A percentile compares a stretch with the other conserved stretches of the same genome.
These are phyloP conservation scores for Pimpla rufipes DNA, from an alignment of 2,888 invertebrate genomes.

Conservation along the genomic window DNA sequence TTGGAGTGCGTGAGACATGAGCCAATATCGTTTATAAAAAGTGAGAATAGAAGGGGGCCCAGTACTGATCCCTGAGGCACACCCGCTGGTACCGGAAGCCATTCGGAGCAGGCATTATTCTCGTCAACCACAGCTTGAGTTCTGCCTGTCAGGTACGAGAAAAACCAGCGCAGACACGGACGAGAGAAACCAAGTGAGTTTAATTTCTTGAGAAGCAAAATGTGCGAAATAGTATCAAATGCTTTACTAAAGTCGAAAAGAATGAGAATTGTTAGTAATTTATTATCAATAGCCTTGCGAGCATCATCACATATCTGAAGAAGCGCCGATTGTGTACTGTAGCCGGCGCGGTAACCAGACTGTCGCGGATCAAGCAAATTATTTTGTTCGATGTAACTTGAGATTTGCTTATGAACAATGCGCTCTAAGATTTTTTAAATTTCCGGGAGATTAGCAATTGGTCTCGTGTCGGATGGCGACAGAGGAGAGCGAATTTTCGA, in stretches of 20 bases:
- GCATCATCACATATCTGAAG: conserved; percentile 25
- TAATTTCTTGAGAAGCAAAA: not conserved
- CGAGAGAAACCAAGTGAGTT: not conserved
- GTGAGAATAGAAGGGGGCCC: too few relatives aligned
- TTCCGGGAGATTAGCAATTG: conserved; percentile 45
- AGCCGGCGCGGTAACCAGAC: conserved; percentile 1
- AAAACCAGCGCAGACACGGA: too few relatives aligned
- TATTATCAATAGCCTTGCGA: not conserved
- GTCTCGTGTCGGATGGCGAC: conserved; percentile 34
- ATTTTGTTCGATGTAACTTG: not conserved
- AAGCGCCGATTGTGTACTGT: conserved; percentile 32
- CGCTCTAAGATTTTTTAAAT: conserved; percentile 47
- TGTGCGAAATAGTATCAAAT: conserved; percentile 35
- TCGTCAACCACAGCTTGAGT: not conserved
- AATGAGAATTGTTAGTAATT: conserved; percentile 3
- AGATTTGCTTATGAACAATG: conserved; percentile 10
- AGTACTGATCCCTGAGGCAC: too few relatives aligned
- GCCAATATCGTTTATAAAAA: too few relatives aligned
- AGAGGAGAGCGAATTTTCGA: not conserved
- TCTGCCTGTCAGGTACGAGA: not conserved
- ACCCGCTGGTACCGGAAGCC: not conserved
- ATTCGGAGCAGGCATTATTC: not conserved
- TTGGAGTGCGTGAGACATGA: too few relatives aligned
- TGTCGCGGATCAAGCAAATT: not conserved
- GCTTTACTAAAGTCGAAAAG: conserved; percentile 50